Conservation (phyloP, 2,888 invertebrate genomes). For the Dynastes tityus region DNA sequence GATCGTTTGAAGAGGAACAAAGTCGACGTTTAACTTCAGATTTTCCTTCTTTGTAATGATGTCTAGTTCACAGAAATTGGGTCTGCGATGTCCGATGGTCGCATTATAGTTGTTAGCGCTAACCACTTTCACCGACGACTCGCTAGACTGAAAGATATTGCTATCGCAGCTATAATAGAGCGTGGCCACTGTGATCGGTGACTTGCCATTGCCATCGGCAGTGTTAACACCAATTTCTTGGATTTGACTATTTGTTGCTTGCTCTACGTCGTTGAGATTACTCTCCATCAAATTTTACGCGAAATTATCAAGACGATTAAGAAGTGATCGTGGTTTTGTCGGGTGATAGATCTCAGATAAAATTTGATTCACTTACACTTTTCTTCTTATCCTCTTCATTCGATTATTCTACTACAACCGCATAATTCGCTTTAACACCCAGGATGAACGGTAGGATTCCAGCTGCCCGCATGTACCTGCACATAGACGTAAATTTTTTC, state of each 20-base stretch:
- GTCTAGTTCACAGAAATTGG: slow-evolving; percentile 56
- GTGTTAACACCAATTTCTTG: background rate
- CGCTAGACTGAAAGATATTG: slow-evolving; percentile 48
- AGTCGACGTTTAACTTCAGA: slow-evolving; percentile 21
- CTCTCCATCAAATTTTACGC: background rate
- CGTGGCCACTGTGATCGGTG: slow-evolving; percentile 40
- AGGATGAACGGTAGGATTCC: background rate
- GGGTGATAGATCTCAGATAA: background rate
- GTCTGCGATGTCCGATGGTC: slow-evolving; percentile 1
- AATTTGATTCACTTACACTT: background rate
- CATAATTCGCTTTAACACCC: background rate
- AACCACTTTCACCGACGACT: slow-evolving; percentile 49
- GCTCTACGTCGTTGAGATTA: background rate
- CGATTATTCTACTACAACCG: background rate
- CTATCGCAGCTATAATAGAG: slow-evolving; percentile 46
- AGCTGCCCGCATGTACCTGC: background rate
- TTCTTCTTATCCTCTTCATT: background rate
- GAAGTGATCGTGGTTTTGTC: background rate
- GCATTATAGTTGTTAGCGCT: slow-evolving; percentile 42
- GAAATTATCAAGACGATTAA: background rate
- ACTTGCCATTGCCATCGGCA: background rate
- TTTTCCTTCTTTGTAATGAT: slow-evolving; percentile 53
- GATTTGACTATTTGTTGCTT: background rate
- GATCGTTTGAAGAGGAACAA: slow-evolving; percentile 23
- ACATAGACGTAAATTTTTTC: background rate